Evolutionary conservation across 2,113 vertebrate genomes (phyloP).

Genomic region (Xiphophorus maculatus): DNA sequence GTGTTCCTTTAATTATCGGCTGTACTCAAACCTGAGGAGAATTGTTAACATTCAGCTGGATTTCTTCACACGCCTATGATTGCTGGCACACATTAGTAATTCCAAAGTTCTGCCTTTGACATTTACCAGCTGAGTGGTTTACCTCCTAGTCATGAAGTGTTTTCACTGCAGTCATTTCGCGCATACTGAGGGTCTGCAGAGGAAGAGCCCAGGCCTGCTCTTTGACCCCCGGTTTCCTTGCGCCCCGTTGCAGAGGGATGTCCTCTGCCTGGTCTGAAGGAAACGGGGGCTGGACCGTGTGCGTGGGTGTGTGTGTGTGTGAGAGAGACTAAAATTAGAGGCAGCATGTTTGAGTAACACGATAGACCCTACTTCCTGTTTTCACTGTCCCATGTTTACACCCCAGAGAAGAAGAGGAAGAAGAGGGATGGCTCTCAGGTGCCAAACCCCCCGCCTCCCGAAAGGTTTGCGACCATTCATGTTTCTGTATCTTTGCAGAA

Average conservation of each 20-base stretch:
- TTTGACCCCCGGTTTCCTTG: conserved; percentile 53
- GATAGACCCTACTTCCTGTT: conserved; percentile 81
- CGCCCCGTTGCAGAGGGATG: conserved; percentile 54
- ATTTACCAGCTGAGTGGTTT: background rate
- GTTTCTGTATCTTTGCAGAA: background rate
- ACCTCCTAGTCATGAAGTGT: background rate
- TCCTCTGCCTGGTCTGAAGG: conserved; percentile 67
- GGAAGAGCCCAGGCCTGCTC: conserved; percentile 38
- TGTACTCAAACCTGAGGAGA: background rate
- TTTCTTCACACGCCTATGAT: background rate
- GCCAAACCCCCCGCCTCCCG: background rate
- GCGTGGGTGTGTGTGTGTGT: conserved; percentile 22
- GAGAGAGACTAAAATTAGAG: conserved; percentile 74
- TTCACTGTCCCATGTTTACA: conserved; percentile 79
- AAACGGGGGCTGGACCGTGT: conserved; percentile 57
- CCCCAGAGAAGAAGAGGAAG: conserved; percentile 63
- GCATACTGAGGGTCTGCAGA: conserved; percentile 2
- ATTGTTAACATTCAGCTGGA: background rate
- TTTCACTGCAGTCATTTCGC: background rate
- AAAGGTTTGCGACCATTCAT: background rate
- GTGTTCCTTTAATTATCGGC: background rate
- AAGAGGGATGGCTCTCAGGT: conserved; percentile 30
- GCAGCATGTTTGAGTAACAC: conserved; percentile 79
- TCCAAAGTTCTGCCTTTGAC: background rate
- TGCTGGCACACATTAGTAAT: background rate